Base-by-base conservation (phyloP, 2,888 invertebrate species). In the Drosophila acutilabella region DNA sequence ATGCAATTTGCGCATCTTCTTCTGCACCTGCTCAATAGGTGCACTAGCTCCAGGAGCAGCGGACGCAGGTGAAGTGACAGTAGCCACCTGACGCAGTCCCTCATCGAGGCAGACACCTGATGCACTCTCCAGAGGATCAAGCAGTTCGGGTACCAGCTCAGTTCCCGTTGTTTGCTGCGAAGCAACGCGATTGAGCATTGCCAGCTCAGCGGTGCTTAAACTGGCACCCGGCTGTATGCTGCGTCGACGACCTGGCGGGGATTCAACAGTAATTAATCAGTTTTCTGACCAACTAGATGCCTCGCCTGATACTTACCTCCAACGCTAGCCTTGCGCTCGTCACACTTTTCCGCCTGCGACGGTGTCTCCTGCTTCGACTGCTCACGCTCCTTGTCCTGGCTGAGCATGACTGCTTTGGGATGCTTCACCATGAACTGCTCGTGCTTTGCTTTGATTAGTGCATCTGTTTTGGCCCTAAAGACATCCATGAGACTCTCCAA, bases 401-500 rank as follows among this genome's bases (percentile, higher is more conserved):
- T 92, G 40, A 91, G 91, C 90, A 91, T 91, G 0, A 92, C 91
- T 0, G 92, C 92, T 57, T 91, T 91, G 8, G 93, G 93, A 66
- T 92, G 92, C 20, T 81, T 90, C 70, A 94, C 93, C 50, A 94
- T 92, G 84, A 94, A 94, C 71, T 94, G 94, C 73, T 94, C 93
- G 91, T 94, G 94, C 79, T 94, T 93, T 38, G 94, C 93, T 71
- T 93, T 93, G 80, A 95, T 94, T 23, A 96, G 90, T 72, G 93
- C 93, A 91, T 97, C 96, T 75, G 96, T 96, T 89, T 95, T 95
- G 44, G 93, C 93, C 81, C 94, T 94, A 87, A 97, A 95, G 82
- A 94, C 95, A 62, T 94, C 95, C 94, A 96, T 96, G 53, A 94
- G 94, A 70, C 94, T 94, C 70, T 96, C 95, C 16, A 96, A 92